Evolutionary conservation across 2,797 vertebrate genomes (phyloP).

Genomic region (Monodelphis domestica): DNA sequence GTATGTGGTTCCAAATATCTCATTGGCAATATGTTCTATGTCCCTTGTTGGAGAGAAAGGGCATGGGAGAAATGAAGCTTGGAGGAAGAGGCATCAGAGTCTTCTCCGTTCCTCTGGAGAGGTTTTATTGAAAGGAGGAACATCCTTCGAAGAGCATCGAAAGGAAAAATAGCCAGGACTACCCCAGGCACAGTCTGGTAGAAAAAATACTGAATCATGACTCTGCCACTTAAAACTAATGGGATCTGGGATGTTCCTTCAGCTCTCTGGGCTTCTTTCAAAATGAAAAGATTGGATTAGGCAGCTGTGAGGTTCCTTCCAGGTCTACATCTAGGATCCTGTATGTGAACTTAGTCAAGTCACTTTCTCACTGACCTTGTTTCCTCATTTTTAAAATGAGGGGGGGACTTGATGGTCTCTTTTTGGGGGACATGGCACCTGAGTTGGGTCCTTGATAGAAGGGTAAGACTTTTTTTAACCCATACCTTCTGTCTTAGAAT

Average conservation of each 20-base stretch:
- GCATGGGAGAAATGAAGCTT: neutral
- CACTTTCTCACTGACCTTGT: too few relatives aligned
- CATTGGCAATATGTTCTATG: neutral
- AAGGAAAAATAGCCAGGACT: neutral
- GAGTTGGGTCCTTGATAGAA: neutral
- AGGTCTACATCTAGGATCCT: neutral
- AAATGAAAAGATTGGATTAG: neutral
- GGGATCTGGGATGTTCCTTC: neutral
- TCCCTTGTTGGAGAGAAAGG: neutral
- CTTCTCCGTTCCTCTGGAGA: neutral
- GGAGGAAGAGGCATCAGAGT: neutral
- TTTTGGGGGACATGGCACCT: neutral
- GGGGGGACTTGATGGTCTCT: neutral
- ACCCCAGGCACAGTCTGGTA: neutral
- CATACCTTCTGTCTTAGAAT: too few relatives aligned
- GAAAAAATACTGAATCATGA: neutral
- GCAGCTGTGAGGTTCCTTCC: neutral
- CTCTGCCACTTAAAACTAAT: neutral
- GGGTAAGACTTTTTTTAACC: neutral
- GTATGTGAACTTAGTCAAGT: neutral
- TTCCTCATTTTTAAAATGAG: too few relatives aligned
- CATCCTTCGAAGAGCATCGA: neutral
- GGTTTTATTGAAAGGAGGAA: neutral
- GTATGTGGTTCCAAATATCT: neutral
- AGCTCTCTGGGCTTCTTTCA: neutral